Conservation (phyloP, 2,888 invertebrate genomes). For the Cinara cedri region DNA sequence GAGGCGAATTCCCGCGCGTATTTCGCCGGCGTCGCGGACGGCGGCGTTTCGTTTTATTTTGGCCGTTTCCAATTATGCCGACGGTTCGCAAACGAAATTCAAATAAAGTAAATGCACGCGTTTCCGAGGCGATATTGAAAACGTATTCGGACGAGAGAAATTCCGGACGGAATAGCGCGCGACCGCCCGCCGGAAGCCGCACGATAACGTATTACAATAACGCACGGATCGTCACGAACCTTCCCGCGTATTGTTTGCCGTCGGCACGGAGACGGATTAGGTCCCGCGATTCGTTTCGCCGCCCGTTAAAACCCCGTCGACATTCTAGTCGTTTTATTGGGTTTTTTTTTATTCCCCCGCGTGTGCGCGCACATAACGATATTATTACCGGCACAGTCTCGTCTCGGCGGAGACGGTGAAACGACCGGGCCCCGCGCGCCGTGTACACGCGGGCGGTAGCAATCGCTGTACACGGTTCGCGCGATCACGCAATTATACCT, state of each 20-base stretch:
- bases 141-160: constrained; percentile 14
- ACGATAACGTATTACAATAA: too few relatives aligned
- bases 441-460: too few relatives aligned
- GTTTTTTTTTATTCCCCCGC: not conserved
- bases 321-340: constrained; percentile 25
- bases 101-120: constrained; percentile 34
- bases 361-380: too few relatives aligned
- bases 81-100: constrained; percentile 29
- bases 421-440: too few relatives aligned
- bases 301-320: constrained; percentile 27
- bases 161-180: constrained; percentile 25
- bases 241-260: constrained; percentile 35
- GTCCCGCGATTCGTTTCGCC: constrained; percentile 16
- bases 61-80: too few relatives aligned
- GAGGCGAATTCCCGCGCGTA: constrained; percentile 34
- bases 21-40: not conserved
- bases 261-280: constrained; percentile 45
- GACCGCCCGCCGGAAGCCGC: constrained; percentile 30
- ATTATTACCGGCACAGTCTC: not conserved
- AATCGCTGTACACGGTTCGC: too few relatives aligned
- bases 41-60: too few relatives aligned
- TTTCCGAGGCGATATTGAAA: constrained; percentile 28
- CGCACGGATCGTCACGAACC: constrained; percentile 44
- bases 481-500: too few relatives aligned
- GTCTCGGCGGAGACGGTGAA: not conserved